Conservation (phyloP, 2,113 vertebrate genomes). For the Myotis brandtii region DNA sequence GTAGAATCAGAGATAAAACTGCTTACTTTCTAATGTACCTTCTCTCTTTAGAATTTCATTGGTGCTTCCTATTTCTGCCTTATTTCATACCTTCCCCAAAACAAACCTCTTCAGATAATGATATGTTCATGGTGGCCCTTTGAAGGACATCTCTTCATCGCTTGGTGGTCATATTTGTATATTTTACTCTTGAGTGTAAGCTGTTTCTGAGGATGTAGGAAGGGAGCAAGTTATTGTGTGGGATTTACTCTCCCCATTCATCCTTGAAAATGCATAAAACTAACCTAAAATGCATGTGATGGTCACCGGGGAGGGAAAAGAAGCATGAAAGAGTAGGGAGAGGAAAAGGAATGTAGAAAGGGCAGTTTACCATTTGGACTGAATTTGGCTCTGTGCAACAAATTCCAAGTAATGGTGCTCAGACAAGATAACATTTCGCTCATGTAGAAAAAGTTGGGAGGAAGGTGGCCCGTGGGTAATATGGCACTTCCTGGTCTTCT, state of each 20-base stretch:
- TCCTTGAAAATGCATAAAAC: neutral
- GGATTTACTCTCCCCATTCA: neutral
- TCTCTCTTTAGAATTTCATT: constrained; percentile 15
- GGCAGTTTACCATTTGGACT: neutral
- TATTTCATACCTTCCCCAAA: neutral
- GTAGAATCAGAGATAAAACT: neutral
- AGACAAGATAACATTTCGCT: neutral
- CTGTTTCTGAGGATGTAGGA: neutral
- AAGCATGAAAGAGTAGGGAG: neutral
- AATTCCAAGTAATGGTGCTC: neutral
- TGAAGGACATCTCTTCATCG: too few relatives aligned
- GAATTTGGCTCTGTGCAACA: neutral
- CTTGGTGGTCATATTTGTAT: neutral
- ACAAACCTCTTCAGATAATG: neutral
- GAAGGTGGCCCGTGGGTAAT: neutral
- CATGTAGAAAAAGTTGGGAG: neutral
- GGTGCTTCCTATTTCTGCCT: neutral
- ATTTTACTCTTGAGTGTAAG: neutral
- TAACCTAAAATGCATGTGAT: neutral
- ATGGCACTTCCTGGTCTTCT: neutral
- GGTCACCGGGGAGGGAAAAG: neutral
- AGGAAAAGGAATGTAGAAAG: neutral
- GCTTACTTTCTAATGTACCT: neutral
- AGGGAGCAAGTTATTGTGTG: neutral
- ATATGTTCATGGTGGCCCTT: too few relatives aligned